phyloP scores from a whole-genome alignment of 2,888 invertebrate species.

The Teinopalpus imperialis region DNA sequence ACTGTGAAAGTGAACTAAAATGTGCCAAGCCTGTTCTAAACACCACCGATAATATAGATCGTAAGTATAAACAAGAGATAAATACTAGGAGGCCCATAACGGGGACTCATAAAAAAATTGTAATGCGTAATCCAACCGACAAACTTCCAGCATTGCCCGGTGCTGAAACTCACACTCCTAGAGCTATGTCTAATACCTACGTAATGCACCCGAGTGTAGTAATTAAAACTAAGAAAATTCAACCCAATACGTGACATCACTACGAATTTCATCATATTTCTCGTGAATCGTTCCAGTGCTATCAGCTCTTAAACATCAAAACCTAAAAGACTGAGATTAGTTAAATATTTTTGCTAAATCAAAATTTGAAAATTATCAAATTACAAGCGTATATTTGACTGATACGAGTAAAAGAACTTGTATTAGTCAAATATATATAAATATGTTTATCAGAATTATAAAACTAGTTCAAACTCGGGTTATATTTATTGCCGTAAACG shows the following conservation, averaged over 20 bases:
- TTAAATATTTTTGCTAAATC: conserved; percentile 33
- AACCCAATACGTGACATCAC: conserved; percentile 69
- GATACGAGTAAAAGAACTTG: conserved; percentile 12
- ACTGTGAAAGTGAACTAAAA: conserved; percentile 72
- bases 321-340: conserved; percentile 63
- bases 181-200: conserved; percentile 87
- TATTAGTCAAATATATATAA: conserved; percentile 5
- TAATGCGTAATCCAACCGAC: conserved; percentile 88
- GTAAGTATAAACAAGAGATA: conserved; percentile 69
- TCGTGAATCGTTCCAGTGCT: conserved; percentile 80
- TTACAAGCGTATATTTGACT: conserved; percentile 4
- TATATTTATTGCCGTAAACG: conserved; percentile 14
- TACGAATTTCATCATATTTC: conserved; percentile 32
- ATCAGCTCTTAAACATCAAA: conserved; percentile 60
- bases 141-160: conserved; percentile 86
- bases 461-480: conserved; percentile 3
- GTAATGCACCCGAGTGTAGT: conserved; percentile 79
- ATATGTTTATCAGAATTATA: conserved; percentile 2
- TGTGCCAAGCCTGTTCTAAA: conserved; percentile 66
- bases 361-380: conserved; percentile 9
- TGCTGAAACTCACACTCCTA: conserved; percentile 76
- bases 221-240: conserved; percentile 67
- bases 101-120: conserved; percentile 78
- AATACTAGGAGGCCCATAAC: conserved; percentile 86
- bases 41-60: conserved; percentile 72